These are phyloP conservation scores for Dryobota labecula DNA, from an alignment of 2,888 invertebrate species.

Conservation along the genomic window DNA sequence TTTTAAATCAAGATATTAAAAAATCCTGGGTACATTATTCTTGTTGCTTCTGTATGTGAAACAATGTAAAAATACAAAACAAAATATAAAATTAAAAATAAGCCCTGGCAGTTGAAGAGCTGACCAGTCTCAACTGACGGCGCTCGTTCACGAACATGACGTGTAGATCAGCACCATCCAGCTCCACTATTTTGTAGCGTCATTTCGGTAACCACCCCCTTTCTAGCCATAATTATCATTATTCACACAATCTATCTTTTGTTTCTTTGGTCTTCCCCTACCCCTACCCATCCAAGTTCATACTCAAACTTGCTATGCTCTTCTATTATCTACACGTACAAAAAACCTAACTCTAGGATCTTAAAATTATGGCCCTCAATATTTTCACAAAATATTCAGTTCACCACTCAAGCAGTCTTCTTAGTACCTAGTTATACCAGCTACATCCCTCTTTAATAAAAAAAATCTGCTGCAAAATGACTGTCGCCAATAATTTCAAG, in stretches of 20 bases:
- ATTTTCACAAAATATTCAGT: not conserved
- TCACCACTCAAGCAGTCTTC: not conserved
- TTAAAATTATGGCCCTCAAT: not conserved
- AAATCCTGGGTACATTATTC: too few species aligned
- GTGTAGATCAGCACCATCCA: too few species aligned
- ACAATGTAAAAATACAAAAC: too few species aligned
- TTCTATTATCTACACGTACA: not conserved
- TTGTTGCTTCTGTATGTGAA: too few species aligned
- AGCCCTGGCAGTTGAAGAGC: too few species aligned
- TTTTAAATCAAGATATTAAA: too few species aligned
- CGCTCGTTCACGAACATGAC: too few species aligned
- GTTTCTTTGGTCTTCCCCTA: not conserved
- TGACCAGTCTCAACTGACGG: too few species aligned
- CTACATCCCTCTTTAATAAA: not conserved
- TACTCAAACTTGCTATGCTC: not conserved
- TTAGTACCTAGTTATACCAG: not conserved
- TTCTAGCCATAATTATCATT: not conserved
- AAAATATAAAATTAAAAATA: too few species aligned
- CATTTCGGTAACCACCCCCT: not conserved
- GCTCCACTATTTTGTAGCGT: too few species aligned
- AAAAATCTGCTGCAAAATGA: not conserved
- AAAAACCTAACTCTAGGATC: too few species aligned
- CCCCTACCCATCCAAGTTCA: not conserved
- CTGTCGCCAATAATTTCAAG: not conserved
- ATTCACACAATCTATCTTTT: not conserved